phyloP scores from a whole-genome alignment of 1,140 invertebrate species.

The Lineus longissimus region DNA sequence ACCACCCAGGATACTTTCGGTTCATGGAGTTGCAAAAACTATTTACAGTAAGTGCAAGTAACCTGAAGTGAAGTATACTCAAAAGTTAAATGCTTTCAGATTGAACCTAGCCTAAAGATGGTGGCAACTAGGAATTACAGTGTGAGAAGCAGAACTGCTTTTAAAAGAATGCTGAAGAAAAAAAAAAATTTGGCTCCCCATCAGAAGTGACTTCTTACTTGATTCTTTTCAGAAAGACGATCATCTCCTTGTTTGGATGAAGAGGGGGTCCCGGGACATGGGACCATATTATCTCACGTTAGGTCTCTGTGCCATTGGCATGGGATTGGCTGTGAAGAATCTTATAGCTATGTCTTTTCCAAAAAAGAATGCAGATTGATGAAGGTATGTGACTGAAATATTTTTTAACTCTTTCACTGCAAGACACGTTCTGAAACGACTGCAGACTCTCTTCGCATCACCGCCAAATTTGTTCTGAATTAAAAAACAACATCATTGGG shows the following conservation, averaged over 20 bases:
- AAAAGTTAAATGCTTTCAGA: too few species aligned
- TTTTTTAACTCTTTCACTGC: too few species aligned
- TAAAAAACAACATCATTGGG: too few species aligned
- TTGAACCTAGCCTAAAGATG: too few species aligned
- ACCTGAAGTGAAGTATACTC: too few species aligned
- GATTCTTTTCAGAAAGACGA: background rate
- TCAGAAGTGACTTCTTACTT: background rate
- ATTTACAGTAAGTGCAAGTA: background rate
- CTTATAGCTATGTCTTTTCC: background rate
- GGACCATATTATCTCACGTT: background rate
- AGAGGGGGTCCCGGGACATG: background rate
- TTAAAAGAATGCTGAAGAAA: too few species aligned
- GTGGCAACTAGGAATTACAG: too few species aligned
- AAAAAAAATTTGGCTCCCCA: background rate
- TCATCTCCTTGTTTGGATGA: background rate
- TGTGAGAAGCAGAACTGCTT: too few species aligned
- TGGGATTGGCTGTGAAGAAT: background rate
- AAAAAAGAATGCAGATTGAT: background rate
- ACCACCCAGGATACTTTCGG: background rate
- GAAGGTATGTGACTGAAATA: too few species aligned
- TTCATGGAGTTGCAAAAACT: conserved; percentile 3
- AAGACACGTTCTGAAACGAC: too few species aligned
- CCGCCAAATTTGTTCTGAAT: too few species aligned
- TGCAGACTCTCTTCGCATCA: too few species aligned
- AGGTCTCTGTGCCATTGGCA: background rate